Evolutionary conservation across 2,888 invertebrate genomes (phyloP), one percentile per base, ranked within the genome.

Genomic region (Ametastegia equiseti): DNA sequence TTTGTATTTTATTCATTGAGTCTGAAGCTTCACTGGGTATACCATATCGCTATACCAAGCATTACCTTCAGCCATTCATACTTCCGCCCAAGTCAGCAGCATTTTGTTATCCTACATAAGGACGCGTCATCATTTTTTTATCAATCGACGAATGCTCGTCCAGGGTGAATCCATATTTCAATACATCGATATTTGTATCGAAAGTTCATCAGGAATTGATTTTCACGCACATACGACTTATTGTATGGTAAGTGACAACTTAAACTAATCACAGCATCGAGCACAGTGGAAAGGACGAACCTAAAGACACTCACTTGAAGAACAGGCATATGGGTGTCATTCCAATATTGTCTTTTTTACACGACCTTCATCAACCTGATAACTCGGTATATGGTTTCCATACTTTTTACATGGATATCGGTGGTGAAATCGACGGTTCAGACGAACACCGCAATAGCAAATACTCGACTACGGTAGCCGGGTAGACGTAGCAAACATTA

Each of bases 1-100:
- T 36, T 33, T 80, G 65, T 75, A 45, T 80, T 71, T 81, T 82
- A 71, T 77, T 78, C 63, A 54, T 33, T 19, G 15, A 30, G 19
- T 27, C 9, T 50, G 50, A 30, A 36, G 36, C 50, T 54, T 75
- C 75, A 9, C 47, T 71, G 15, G 69, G 45, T 23, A 75, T 9
- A 73, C 54, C 73, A 54, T 75, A 73, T 54, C 73, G 19, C 36
- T 36, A n/a, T n/a, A 6, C n/a, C 54, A 54, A 13, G 6, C 36
- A 23, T 75, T 39, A 65, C 39, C 30, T 42, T 71, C 11, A 65
- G 69, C 69, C 33, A 65, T 69, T 47, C 54, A 42, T 79, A 47
- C 30, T 27, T 71, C 42, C 23, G n/a, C 71, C 30, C 39, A 39
- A 1, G 27, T 30, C 27, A 15, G 30, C 27, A 71, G 45, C 47